Base-by-base conservation (phyloP, 1,140 invertebrate genomes). In the Atta texana region DNA sequence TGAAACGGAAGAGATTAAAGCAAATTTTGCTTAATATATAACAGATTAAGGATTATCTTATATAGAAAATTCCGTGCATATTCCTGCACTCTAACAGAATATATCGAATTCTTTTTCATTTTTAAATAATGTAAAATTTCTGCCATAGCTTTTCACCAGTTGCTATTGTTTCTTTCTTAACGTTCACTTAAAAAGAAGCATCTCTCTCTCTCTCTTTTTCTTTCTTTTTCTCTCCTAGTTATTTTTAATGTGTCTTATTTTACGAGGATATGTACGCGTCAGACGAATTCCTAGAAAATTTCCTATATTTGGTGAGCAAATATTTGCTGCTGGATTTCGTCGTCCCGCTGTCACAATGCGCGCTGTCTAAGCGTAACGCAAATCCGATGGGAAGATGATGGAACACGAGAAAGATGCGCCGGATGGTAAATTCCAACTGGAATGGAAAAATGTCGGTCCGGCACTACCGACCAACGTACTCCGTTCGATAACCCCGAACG, bases 401-500 rank as follows among this genome's bases (percentile, higher is more conserved):
- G 87, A 55, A 68, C 74, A 21, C 68, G 16, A 24, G 71, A 51
- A 87, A 89, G 88, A 90, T 77, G n/a, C 78, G 64, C 49, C 86
- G 74, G 39, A 55, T 64, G 77, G 69, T 85, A 85, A 87, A 90
- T 90, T 90, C 76, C 88, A 57, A 69, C 28, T 28, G 85, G 57
- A 89, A 89, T 90, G 80, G 88, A 90, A 90, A 90, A 90, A 90
- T 76, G 88, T 90, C 85, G 69, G 86, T 81, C 77, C 78, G 31
- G 49, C 31, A 31, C 21, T 59, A 10, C 53, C 82, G 59, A 31
- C 16, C 88, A 66, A 63, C 55, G 53, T 24, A 16, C 49, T 53
- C 8, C 78, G 89, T 85, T 90, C 89, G 89, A 89, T 90, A 90
- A 88, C 86, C 80, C 64, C 78, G 75, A 87, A 88, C 57, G 68